phyloP scores from a whole-genome alignment of 2,888 invertebrate species.

The Tupiocoris notatus region DNA sequence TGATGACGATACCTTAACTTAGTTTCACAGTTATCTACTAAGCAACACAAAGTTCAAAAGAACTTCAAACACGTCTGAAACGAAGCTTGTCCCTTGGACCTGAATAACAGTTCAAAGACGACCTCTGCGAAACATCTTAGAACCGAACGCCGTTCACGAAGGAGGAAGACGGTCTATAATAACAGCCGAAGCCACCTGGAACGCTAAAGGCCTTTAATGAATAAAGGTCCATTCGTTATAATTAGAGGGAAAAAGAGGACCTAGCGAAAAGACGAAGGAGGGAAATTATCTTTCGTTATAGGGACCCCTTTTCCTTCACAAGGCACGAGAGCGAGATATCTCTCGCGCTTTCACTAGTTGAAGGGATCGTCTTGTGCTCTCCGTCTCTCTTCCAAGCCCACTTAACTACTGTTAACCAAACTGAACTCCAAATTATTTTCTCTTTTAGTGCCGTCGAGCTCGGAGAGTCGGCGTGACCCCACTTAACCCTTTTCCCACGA shows the following conservation, averaged over 20 bases:
- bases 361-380: neutral
- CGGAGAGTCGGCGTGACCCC: too few species aligned
- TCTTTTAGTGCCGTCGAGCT: too few species aligned
- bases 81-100: neutral
- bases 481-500: too few species aligned
- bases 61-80: too few species aligned
- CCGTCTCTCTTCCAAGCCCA: constrained; percentile 18
- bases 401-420: constrained; percentile 37
- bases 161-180: too few species aligned
- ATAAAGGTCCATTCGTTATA: constrained; percentile 39
- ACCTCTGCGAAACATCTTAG: neutral
- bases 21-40: too few species aligned
- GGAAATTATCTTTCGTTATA: constrained; percentile 38
- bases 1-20: too few species aligned
- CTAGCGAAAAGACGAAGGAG: too few species aligned
- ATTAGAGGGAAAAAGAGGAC: constrained; percentile 38
- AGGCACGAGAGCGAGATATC: too few species aligned
- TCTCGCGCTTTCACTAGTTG: too few species aligned
- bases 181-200: constrained; percentile 34
- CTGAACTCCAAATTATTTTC: constrained; percentile 36
- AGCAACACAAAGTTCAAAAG: too few species aligned
- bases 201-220: constrained; percentile 38
- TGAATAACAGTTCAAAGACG: neutral
- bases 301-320: too few species aligned
- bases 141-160: constrained; percentile 1